A percentile compares a stretch with the other conserved stretches of the same genome.
Conservation (phyloP, 2,797 vertebrate species). For the Sebastes matsubarae region DNA sequence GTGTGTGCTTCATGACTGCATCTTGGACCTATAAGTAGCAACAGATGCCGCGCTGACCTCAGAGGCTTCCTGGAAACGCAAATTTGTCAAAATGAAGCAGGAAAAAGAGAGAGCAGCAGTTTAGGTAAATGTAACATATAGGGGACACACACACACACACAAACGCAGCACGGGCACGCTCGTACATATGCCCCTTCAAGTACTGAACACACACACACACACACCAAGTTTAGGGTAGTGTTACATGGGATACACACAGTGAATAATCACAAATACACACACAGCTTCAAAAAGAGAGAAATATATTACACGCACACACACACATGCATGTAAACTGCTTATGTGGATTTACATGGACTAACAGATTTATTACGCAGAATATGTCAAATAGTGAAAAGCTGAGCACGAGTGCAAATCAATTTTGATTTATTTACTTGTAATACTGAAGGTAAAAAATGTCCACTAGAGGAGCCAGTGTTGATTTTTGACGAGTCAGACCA, state of each 20-base stretch:
- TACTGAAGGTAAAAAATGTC: not conserved
- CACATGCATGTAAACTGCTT: not conserved
- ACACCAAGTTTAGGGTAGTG: not conserved
- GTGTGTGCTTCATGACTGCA: slow-evolving; percentile 65
- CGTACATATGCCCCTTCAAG: not conserved
- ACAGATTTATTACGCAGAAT: not conserved
- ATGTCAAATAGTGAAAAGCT: not conserved
- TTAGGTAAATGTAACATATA: slow-evolving; percentile 87
- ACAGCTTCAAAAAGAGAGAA: not conserved
- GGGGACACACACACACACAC: slow-evolving; percentile 24
- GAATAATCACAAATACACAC: slow-evolving; percentile 26
- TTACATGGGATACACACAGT: slow-evolving; percentile 29
- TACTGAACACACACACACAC: not conserved
- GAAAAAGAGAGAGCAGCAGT: slow-evolving; percentile 75
- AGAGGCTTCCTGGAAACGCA: slow-evolving; percentile 93
- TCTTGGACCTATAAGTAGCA: slow-evolving; percentile 88
- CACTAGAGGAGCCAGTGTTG: not conserved
- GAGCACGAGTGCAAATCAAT: not conserved
- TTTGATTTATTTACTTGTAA: not conserved
- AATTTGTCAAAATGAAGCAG: slow-evolving; percentile 95
- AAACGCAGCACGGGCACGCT: not conserved
- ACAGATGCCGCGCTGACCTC: slow-evolving; percentile 94
- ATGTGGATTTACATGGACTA: not conserved
- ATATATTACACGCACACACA: not conserved
- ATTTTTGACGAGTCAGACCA: not conserved